A percentile compares a stretch with the other conserved stretches of the same genome.
phyloP scores from a whole-genome alignment of 2,888 invertebrate genomes.

The Neoaliturus tenellus region DNA sequence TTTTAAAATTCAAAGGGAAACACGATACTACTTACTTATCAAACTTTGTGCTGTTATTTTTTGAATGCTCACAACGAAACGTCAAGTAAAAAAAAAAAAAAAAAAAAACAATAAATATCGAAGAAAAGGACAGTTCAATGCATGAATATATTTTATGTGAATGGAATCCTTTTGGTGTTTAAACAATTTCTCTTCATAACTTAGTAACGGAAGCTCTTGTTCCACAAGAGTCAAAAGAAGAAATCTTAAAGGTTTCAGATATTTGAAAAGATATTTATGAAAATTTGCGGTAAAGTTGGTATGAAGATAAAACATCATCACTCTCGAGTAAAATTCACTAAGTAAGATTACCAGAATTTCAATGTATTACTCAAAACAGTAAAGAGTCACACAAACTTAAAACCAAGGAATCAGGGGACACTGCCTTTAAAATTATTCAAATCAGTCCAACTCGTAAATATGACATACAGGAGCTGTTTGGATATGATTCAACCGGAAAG shows the following conservation, averaged over 20 bases:
- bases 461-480: background rate
- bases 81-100: background rate
- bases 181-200: background rate
- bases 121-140: background rate
- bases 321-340: background rate
- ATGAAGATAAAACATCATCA: background rate
- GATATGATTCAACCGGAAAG: background rate
- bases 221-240: background rate
- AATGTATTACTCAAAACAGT: background rate
- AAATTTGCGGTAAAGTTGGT: background rate
- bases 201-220: background rate
- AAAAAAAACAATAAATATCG: background rate
- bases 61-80: background rate
- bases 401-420: background rate
- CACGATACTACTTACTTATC: no score
- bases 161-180: background rate
- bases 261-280: background rate
- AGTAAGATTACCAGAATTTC: background rate
- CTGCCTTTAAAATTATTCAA: background rate
- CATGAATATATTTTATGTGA: background rate
- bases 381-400: background rate
- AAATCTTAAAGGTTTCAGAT: background rate
- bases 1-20: no score
- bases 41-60: no score
- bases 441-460: background rate